Base-by-base conservation (phyloP, 2,113 vertebrate genomes). In the Antennarius striatus region DNA sequence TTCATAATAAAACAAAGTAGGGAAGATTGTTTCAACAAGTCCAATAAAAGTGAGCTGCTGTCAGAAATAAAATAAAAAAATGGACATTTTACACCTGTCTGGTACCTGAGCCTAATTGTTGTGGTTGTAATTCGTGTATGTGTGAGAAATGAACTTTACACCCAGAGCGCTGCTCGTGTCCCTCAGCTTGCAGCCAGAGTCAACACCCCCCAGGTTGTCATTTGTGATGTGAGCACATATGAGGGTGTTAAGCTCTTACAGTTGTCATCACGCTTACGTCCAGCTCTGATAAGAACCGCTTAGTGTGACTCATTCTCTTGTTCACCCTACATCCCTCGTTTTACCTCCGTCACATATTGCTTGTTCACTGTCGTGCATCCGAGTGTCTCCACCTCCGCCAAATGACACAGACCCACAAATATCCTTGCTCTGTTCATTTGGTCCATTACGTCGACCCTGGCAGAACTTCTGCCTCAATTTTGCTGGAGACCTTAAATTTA, bases 281-380 rank as follows among this genome's bases (percentile, higher is more conserved):
- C 62, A 52, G 64, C 66, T 62, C 73, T 71, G 81, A 87, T 88
- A 86, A 87, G 62, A 81, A 74, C 43, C 65, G 69, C 70, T 80
- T 57, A 53, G 73, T 3, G 66, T 90, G 85, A 89, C 77, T 91
- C 86, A 82, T 63, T 39, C 53, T 61, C 63, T 73, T 71, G 52
- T 77, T 79, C 30, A 1, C 57, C 64, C 74, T 17, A 39, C 76
- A 50, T 71, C 75, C n/a, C 69, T 73, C 63, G 70, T 60, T 84
- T 83, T 82, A 78, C 79, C 73, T 80, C 40, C 60, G 63, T 83
- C 81, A 79, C 75, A 71, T 56, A n/a, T 47, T 64, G 16, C 42
- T 57, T 28, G 13, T 70, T 71, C 63, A n/a, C 5, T 52, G 71
- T 59, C 15, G 28, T 1, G 30, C 47, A 55, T 64, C 69, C 51